Evolutionary conservation across 2,113 vertebrate genomes (phyloP), one percentile per base, ranked within the genome.

Genomic region (Hippopotamus amphibius): DNA sequence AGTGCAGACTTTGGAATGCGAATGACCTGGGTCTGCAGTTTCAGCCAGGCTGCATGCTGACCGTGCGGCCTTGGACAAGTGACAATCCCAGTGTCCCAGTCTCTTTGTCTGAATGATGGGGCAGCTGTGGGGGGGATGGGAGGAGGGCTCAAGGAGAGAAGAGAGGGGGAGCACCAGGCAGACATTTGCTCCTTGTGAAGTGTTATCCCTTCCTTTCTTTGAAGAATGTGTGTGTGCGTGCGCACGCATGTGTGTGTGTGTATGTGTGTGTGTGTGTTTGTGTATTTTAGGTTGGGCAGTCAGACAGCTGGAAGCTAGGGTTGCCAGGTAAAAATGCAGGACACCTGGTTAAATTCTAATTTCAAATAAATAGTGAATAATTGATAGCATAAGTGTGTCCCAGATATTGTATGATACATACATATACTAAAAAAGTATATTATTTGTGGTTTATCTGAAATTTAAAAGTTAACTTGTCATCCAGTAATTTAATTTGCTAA

Each of bases 101-200:
- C n/a, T 72, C 68, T 83, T 26, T 48, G 33, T 88, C 12, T 83
- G 93, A 46, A 4, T 48, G 77, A 74, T 12, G 9, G 9, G 5
- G 10, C 24, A 15, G 22, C 50, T 1, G 19, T 21, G 14, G 15
- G 17, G 21, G 14, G 3, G 41, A 15, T 1, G 1, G 7, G n/a
- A 33, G 41, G 72, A 3, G 33, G 6, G 17, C 9, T 77, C 14
- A 6, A 9, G 3, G 17, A 10, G 9, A 0, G 14, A 55, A 59
- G 33, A 2, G 26, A 48, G 4, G 7, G 69, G 59, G 50, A 24
- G 50, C 1, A 10, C 77, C 7, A 5, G 55, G 81, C 46, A 7
- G 30, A 33, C 13, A 0, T 37, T 6, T 0, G 1, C 17, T 12
- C 8, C 33, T 7, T 8, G 6, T 1, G 16, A 19, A 69, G 24